Conservation (phyloP, 2,888 invertebrate genomes). For the Fragum whitleyi region DNA sequence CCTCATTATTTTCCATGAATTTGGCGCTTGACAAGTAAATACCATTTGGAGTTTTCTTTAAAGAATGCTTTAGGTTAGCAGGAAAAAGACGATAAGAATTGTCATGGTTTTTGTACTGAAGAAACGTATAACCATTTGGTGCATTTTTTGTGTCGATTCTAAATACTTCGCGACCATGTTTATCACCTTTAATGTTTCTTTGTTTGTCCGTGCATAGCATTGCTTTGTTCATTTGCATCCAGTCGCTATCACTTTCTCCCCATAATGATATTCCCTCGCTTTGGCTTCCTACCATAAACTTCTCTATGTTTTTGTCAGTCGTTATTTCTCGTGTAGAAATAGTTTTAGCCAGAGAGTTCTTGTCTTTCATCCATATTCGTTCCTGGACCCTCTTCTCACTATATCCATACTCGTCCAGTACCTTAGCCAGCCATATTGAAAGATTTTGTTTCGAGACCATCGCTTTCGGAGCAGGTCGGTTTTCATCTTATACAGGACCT, state of each 20-base stretch:
- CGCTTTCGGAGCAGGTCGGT: neutral
- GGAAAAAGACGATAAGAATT: no score
- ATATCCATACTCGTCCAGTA: slow-evolving; percentile 22
- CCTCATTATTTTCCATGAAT: slow-evolving; percentile 11
- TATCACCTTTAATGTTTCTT: neutral
- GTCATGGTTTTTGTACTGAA: neutral
- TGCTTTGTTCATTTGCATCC: slow-evolving; percentile 18
- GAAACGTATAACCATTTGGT: slow-evolving; percentile 9
- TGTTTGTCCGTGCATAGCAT: slow-evolving; percentile 12
- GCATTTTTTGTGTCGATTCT: slow-evolving; percentile 10
- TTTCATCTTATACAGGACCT: neutral
- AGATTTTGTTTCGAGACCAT: slow-evolving; percentile 1
- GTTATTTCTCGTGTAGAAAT: slow-evolving; percentile 6
- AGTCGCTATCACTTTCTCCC: slow-evolving; percentile 12
- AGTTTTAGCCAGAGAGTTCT: slow-evolving; percentile 5
- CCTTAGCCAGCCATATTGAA: neutral
- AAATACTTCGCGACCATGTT: neutral
- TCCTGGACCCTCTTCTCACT: slow-evolving; percentile 21
- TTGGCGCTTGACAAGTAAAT: slow-evolving; percentile 6
- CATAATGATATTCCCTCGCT: slow-evolving; percentile 20
- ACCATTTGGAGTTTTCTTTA: neutral
- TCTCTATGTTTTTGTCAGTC: neutral
- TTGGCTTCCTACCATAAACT: slow-evolving; percentile 27
- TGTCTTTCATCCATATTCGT: slow-evolving; percentile 2
- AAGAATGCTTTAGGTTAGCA: neutral